phyloP scores from a whole-genome alignment of 2,888 invertebrate species.

The Brenthis ino region DNA sequence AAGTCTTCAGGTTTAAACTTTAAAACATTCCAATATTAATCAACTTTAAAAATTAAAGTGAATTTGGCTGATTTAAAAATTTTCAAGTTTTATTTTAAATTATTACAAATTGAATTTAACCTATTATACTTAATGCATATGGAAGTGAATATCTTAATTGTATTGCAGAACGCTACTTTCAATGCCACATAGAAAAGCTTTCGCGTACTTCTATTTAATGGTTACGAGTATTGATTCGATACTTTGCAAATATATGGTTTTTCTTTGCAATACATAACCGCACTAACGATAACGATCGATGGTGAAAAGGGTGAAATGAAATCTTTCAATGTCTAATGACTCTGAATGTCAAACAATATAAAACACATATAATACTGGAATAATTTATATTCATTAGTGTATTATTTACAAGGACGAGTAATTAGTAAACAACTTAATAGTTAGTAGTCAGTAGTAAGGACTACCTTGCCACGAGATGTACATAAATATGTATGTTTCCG shows the following conservation, averaged over 20 bases:
- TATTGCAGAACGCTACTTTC: slow-evolving; percentile 1
- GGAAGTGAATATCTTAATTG: neutral
- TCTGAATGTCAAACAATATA: neutral
- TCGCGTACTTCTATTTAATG: slow-evolving; percentile 8
- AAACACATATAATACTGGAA: no score
- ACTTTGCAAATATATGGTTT: slow-evolving; percentile 10
- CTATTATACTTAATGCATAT: neutral
- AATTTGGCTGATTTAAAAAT: no score
- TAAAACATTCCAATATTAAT: no score
- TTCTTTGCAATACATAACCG: slow-evolving; percentile 7
- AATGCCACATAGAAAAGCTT: slow-evolving; percentile 1
- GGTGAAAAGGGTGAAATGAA: neutral
- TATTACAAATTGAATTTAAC: neutral
- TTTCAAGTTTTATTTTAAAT: no score
- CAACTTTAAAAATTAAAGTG: no score
- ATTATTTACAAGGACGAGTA: no score
- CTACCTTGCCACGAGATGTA: no score
- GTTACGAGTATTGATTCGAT: slow-evolving; percentile 12
- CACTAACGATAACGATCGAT: neutral
- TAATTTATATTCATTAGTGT: no score
- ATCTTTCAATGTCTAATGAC: neutral
- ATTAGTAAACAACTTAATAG: no score
- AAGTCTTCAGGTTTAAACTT: no score
- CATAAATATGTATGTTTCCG: no score
- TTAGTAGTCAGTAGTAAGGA: no score